phyloP scores from a whole-genome alignment of 1,140 invertebrate genomes.

The Lordiphosa clarofinis region DNA sequence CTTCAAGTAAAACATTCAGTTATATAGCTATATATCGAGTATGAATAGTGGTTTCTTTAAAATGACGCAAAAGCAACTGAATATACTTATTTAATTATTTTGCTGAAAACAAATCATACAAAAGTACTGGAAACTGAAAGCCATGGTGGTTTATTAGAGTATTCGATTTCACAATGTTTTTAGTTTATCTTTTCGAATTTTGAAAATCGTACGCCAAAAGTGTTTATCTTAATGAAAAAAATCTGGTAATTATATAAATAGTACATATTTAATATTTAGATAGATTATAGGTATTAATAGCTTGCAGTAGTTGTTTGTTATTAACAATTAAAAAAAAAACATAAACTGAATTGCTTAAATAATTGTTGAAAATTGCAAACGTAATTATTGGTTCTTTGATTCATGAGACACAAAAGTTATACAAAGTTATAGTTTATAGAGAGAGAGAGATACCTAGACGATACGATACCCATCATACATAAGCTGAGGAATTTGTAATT shows the following conservation, averaged over 20 bases:
- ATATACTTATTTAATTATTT: slow-evolving; percentile 53
- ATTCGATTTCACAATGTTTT: slow-evolving; percentile 43
- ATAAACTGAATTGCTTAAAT: slow-evolving; percentile 76
- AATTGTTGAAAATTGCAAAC: slow-evolving; percentile 77
- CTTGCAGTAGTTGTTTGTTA: slow-evolving; percentile 61
- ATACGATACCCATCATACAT: slow-evolving; percentile 49
- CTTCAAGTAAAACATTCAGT: slow-evolving; percentile 55
- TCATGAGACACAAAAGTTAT: slow-evolving; percentile 18
- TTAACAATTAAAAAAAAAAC: slow-evolving; percentile 21
- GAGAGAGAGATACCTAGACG: slow-evolving; percentile 34
- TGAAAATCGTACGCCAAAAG: slow-evolving; percentile 68
- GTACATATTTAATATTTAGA: slow-evolving; percentile 32
- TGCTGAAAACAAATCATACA: slow-evolving; percentile 66
- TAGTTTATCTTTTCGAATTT: slow-evolving; percentile 40
- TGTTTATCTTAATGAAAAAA: slow-evolving; percentile 79
- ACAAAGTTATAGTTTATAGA: slow-evolving; percentile 32
- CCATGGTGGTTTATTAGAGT: slow-evolving; percentile 57
- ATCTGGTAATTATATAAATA: slow-evolving; percentile 50
- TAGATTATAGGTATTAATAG: slow-evolving; percentile 45
- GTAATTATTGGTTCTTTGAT: slow-evolving; percentile 47
- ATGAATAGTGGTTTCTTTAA: slow-evolving; percentile 19
- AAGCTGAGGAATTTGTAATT: slow-evolving; percentile 22
- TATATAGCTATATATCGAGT: slow-evolving; percentile 35
- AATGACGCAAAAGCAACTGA: slow-evolving; percentile 60
- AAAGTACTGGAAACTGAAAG: slow-evolving; percentile 66